Evolutionary conservation across 1,140 invertebrate species (phyloP).

Genomic region (Camponotus vicinus): DNA sequence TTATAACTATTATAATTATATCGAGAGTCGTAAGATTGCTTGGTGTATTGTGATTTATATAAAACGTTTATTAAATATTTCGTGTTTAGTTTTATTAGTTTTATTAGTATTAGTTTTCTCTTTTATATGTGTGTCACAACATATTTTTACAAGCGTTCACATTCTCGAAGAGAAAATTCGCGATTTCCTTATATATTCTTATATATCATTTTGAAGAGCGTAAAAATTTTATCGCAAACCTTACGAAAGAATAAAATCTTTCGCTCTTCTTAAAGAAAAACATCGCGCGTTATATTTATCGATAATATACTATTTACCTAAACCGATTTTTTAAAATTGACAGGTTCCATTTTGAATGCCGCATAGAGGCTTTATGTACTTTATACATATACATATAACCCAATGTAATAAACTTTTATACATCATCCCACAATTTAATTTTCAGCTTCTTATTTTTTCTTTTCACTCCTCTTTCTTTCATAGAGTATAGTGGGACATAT

Average conservation of each 20-base stretch:
- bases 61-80: conserved; percentile 42
- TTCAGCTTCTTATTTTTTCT: neutral
- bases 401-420: conserved; percentile 70
- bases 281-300: neutral
- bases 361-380: conserved; percentile 69
- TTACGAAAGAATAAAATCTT: conserved; percentile 9
- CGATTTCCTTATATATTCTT: neutral
- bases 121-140: conserved; percentile 13
- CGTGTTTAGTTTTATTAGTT: no score
- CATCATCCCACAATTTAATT: conserved; percentile 42
- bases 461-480: conserved; percentile 8
- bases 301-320: neutral
- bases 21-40: conserved; percentile 45
- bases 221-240: neutral
- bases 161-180: neutral
- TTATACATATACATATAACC: conserved; percentile 67
- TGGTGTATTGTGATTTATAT: conserved; percentile 34
- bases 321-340: conserved; percentile 18
- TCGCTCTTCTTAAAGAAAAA: neutral
- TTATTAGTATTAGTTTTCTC: neutral
- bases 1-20: neutral
- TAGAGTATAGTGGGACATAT: neutral
- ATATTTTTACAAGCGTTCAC: neutral
- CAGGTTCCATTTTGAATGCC: conserved; percentile 63
- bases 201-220: neutral